Base-by-base conservation (phyloP, 2,797 vertebrate species). In the Danio choprae region DNA sequence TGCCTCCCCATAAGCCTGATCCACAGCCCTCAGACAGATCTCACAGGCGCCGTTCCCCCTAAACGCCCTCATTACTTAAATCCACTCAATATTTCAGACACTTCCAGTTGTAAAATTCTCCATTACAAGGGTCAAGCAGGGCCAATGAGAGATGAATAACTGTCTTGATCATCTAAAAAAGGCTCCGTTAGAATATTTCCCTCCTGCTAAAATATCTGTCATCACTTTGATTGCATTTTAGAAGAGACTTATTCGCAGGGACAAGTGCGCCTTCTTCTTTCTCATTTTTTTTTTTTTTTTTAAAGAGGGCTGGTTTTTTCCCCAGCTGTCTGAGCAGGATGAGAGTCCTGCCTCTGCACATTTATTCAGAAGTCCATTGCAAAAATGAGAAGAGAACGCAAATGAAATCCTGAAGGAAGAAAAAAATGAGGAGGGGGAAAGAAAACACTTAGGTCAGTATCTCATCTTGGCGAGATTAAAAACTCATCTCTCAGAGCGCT, bases 391-490 rank as follows among this genome's bases (percentile, higher is more conserved):
- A 75, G 74, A 58, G 86, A 78, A 65, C 12, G 46, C 29, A 69
- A 76, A 80, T 83, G 78, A 88, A 87, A 87, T 83, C 85, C 56
- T 59, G 50, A 86, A 88, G 83, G 55, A 82, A 58, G n/a, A 40
- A 63, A 62, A 71, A 60, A 63, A 60, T 50, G 40, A 29, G 11
- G 46, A 18, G 51, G 50, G 55, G 36, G 80, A 62, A 56, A 55
- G 78, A 58, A 77, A 90, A 90, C 88, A 90, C 91, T 91, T 88
- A 86, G 95, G 95, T 97, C 95, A 95, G 94, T 96, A 94, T 94
- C 95, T 96, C 95, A 97, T 97, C 94, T 95, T 92, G 87, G 89
- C 83, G 88, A 96, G 94, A 98, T 98, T 98, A 97, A 97, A 98
- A 97, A 95, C 93, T 94, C 95, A 96, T 97, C 95, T 96, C 94